Conservation (phyloP, 2,113 vertebrate species). For the Epinephelus fuscoguttatus region DNA sequence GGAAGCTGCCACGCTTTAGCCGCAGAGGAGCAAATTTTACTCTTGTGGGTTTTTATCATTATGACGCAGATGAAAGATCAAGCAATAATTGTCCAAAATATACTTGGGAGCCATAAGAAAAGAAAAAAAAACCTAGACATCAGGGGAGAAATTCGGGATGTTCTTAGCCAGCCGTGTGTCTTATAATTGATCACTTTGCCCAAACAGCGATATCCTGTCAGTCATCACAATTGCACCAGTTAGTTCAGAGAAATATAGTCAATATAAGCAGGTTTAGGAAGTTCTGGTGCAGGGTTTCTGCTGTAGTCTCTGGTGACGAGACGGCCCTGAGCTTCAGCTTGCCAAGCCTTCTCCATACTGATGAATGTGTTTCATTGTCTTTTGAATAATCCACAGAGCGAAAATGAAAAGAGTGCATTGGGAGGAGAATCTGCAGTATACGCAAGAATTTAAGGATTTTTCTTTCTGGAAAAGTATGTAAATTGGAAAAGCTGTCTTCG, state of each 20-base stretch:
- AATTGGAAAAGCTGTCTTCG: slow-evolving; percentile 17
- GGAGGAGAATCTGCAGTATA: slow-evolving; percentile 29
- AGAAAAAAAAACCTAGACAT: slow-evolving; percentile 44
- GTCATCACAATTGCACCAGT: slow-evolving; percentile 45
- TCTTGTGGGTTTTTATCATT: slow-evolving; percentile 64
- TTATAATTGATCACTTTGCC: slow-evolving; percentile 66
- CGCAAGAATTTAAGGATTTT: slow-evolving; percentile 3
- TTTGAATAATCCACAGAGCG: slow-evolving; percentile 57
- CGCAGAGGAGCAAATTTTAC: slow-evolving; percentile 40
- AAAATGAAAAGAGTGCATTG: slow-evolving; percentile 43
- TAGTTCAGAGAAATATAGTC: slow-evolving; percentile 46
- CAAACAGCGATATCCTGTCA: slow-evolving; percentile 54
- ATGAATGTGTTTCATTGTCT: slow-evolving; percentile 71
- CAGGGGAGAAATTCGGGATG: slow-evolving; percentile 46
- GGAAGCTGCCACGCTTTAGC: background rate
- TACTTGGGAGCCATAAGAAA: slow-evolving; percentile 55
- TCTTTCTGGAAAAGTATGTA: slow-evolving; percentile 10
- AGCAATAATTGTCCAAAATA: slow-evolving; percentile 57
- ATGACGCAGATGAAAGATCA: slow-evolving; percentile 67
- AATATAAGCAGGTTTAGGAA: slow-evolving; percentile 43
- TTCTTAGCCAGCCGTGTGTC: slow-evolving; percentile 34
- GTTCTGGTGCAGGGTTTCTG: slow-evolving; percentile 44
- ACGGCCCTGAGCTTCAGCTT: slow-evolving; percentile 47
- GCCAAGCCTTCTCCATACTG: slow-evolving; percentile 55
- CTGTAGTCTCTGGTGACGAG: slow-evolving; percentile 49